Evolutionary conservation across 2,797 vertebrate species (phyloP).

Genomic region (Dendrocincla tyrannina): DNA sequence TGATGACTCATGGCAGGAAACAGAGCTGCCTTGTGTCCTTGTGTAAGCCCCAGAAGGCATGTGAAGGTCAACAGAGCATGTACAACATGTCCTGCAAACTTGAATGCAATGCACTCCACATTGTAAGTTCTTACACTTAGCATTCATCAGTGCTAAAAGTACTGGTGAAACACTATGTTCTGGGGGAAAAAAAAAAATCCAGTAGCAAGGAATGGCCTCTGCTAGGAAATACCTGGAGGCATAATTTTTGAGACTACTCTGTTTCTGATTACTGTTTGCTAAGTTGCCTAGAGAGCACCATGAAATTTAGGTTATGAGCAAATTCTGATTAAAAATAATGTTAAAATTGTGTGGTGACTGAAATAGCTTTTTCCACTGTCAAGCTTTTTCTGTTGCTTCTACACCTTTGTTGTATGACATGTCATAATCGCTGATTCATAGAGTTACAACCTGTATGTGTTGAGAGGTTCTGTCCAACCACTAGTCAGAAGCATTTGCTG

Average conservation of each 20-base stretch:
- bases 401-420: background rate
- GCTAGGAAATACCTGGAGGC: background rate
- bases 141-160: background rate
- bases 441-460: background rate
- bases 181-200: background rate
- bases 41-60: background rate
- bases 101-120: background rate
- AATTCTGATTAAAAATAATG: background rate
- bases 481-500: background rate
- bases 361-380: background rate
- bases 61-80: background rate
- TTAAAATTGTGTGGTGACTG: background rate
- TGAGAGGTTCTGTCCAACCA: background rate
- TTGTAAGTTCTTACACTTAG: background rate
- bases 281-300: background rate
- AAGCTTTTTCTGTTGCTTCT: background rate
- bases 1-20: conserved; percentile 52
- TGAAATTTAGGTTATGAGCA: background rate
- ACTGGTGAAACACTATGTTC: background rate
- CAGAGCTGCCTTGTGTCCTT: background rate
- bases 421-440: background rate
- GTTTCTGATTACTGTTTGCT: background rate
- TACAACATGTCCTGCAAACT: conserved; percentile 7
- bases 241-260: background rate
- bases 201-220: background rate